Evolutionary conservation across 1,140 invertebrate genomes (phyloP).

Genomic region (Drosophila neocordata): DNA sequence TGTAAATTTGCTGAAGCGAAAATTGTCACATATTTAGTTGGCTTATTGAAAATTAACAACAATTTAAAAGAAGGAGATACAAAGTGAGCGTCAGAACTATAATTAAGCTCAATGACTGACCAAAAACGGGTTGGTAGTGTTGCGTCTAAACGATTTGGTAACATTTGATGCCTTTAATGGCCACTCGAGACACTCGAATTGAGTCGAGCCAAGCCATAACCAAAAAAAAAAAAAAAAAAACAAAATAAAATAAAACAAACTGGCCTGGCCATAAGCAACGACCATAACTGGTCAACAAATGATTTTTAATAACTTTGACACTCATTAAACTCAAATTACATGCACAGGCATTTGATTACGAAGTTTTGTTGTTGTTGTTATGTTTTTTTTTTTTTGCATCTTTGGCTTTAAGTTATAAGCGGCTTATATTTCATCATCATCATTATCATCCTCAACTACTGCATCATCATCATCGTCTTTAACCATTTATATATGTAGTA

Average conservation of each 20-base stretch:
- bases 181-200: constrained; percentile 20
- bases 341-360: constrained; percentile 79
- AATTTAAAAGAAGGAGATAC: constrained; percentile 27
- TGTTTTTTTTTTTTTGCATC: constrained; percentile 50
- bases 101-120: constrained; percentile 70
- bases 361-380: constrained; percentile 42
- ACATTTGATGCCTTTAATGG: constrained; percentile 66
- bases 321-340: constrained; percentile 81
- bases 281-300: constrained; percentile 60
- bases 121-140: constrained; percentile 51
- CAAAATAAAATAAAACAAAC: not conserved
- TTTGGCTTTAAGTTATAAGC: constrained; percentile 56
- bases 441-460: too few species aligned
- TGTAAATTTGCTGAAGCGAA: constrained; percentile 33
- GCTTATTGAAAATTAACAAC: constrained; percentile 9
- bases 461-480: constrained; percentile 48
- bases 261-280: constrained; percentile 35
- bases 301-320: constrained; percentile 81
- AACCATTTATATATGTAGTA: not conserved
- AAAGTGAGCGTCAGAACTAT: constrained; percentile 34
- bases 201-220: not conserved
- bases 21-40: constrained; percentile 48
- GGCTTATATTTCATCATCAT: constrained; percentile 64
- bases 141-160: constrained; percentile 66
- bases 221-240: not conserved